These are phyloP conservation scores for Rhopilema esculentum DNA, from an alignment of 30 jellyfish, hydroid and myxozoan species.

Conservation along the genomic window DNA sequence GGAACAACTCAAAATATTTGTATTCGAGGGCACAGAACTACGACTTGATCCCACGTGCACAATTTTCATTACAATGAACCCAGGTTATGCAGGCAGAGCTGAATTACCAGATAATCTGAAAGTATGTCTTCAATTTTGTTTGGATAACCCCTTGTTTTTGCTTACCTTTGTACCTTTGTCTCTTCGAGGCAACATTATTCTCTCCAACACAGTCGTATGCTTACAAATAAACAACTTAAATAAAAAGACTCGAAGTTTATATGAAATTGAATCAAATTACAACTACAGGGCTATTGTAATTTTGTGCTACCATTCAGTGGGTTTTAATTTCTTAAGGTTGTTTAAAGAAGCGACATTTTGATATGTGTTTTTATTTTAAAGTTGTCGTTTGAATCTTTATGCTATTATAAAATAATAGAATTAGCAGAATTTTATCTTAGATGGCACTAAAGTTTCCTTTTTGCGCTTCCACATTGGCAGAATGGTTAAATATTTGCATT, in stretches of 20 bases:
- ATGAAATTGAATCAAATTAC: too few relatives aligned
- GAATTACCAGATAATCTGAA: slow-evolving; percentile 52
- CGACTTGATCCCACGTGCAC: slow-evolving; percentile 57
- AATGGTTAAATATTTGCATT: too few relatives aligned
- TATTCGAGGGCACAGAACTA: slow-evolving; percentile 56
- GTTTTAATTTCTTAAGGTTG: too few relatives aligned
- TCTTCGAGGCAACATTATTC: background rate
- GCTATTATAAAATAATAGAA: background rate
- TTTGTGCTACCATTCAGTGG: too few relatives aligned
- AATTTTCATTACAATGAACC: slow-evolving; percentile 55
- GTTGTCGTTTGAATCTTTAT: background rate
- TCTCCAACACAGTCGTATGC: background rate
- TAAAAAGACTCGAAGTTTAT: too few relatives aligned
- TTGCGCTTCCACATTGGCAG: too few relatives aligned
- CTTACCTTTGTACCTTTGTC: too few relatives aligned
- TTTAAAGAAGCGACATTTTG: too few relatives aligned
- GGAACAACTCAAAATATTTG: slow-evolving; percentile 37
- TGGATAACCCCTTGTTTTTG: too few relatives aligned
- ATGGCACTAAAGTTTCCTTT: too few relatives aligned
- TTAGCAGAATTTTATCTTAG: too few relatives aligned
- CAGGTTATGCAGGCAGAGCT: slow-evolving; percentile 67
- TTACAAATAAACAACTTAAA: background rate
- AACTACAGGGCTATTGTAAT: too few relatives aligned
- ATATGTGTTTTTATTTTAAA: background rate
- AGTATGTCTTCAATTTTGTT: background rate